A percentile compares a stretch with the other conserved stretches of the same genome.
These are phyloP conservation scores for Anthopleura xanthogrammica DNA, from an alignment of 92 coral and sea anemone species.

Conservation along the genomic window DNA sequence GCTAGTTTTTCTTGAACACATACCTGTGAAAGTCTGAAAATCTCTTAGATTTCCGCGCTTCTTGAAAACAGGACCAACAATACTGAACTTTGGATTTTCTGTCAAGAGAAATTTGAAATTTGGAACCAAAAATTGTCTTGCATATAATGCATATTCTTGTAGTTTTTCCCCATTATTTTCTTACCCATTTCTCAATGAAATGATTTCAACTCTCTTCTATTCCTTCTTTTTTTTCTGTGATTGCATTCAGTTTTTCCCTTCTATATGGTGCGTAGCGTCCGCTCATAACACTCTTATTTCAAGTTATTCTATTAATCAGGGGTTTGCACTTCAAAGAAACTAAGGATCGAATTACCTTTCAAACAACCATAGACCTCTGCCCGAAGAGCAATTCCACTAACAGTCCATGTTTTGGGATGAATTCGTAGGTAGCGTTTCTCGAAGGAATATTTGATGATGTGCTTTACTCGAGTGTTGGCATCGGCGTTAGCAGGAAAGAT, in stretches of 20 bases:
- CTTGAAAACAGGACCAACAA: slow-evolving; percentile 21
- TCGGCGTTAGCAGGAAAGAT: slow-evolving; percentile 22
- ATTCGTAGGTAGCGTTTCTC: slow-evolving; percentile 3
- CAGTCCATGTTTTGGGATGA: slow-evolving; percentile 30
- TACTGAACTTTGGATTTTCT: slow-evolving; percentile 45
- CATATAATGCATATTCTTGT: no score
- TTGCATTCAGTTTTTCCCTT: no score
- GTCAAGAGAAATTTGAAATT: no score
- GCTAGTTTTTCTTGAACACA: not conserved
- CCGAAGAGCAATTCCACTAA: slow-evolving; percentile 8
- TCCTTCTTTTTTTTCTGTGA: no score
- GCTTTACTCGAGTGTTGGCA: not conserved
- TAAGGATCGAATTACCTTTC: slow-evolving; percentile 15
- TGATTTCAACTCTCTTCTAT: no score
- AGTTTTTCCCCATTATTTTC: no score
- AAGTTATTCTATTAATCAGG: no score
- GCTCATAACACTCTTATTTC: no score
- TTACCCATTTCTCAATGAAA: no score
- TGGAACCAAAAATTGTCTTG: no score
- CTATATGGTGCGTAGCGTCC: no score
- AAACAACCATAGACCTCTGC: slow-evolving; percentile 37
- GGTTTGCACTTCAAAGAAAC: no score
- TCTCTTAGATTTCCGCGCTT: not conserved
- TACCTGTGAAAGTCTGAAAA: not conserved
- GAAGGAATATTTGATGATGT: slow-evolving; percentile 13